phyloP scores from a whole-genome alignment of 53 echinoderm and acorn worm species.

The Pentamera pediparva region DNA sequence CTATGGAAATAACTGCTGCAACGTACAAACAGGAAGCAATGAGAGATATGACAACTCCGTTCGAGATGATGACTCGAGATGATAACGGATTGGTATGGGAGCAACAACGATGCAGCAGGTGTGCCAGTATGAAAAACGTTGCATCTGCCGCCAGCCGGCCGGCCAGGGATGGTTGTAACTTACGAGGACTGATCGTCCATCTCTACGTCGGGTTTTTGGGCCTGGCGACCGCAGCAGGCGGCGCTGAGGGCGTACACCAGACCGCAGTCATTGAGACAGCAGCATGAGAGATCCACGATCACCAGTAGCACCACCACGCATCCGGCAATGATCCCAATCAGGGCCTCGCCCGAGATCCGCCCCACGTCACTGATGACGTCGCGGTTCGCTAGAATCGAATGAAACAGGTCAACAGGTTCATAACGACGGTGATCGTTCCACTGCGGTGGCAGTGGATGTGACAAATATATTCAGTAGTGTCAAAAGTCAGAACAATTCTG shows the following conservation, averaged over 20 bases:
- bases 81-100: no score
- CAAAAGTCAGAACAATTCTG: no score
- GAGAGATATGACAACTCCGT: no score
- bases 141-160: background rate
- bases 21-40: no score
- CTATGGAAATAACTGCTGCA: no score
- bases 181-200: background rate
- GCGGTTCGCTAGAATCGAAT: conserved; percentile 18
- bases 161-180: conserved; percentile 3
- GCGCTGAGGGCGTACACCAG: conserved; percentile 56
- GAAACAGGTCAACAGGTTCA: no score
- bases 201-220: conserved; percentile 25
- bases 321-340: conserved; percentile 61
- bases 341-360: conserved; percentile 42
- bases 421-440: no score
- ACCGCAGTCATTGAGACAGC: conserved; percentile 64
- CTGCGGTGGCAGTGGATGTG: no score
- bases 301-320: conserved; percentile 54
- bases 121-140: background rate
- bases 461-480: no score
- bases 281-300: conserved; percentile 60
- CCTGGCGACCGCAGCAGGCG: conserved; percentile 50
- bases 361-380: conserved; percentile 17
- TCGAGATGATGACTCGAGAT: no score
- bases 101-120: background rate